Percentiles rank a stretch among this genome's conserved stretches.
These are phyloP conservation scores for Oligia latruncula DNA, from an alignment of 2,888 invertebrate genomes.

Conservation along the genomic window DNA sequence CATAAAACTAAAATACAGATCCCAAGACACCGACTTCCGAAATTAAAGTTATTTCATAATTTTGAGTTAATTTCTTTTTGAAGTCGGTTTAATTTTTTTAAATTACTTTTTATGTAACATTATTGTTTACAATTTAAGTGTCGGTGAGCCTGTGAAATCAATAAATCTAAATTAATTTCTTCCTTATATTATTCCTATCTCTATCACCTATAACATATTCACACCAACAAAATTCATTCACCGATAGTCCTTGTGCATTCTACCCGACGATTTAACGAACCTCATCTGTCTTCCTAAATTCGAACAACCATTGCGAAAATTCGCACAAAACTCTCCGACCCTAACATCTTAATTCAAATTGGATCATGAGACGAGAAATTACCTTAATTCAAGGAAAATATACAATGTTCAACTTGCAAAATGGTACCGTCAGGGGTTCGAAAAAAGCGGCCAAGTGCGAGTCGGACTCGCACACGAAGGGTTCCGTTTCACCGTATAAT, in stretches of 20 bases:
- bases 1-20: no score
- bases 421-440: constrained; percentile 51
- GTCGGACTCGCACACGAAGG: background rate
- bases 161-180: background rate
- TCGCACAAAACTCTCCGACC: constrained; percentile 59
- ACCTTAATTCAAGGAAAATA: constrained; percentile 70
- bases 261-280: constrained; percentile 28
- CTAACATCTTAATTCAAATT: constrained; percentile 67
- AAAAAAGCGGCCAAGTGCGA: constrained; percentile 25
- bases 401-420: constrained; percentile 65
- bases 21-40: no score
- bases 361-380: constrained; percentile 71
- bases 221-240: background rate
- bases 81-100: no score
- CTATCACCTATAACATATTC: background rate
- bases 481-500: background rate
- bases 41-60: no score
- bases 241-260: background rate
- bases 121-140: background rate
- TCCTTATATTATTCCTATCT: background rate
- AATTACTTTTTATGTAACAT: no score
- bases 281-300: constrained; percentile 50
- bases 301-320: constrained; percentile 58
- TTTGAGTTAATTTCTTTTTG: no score
- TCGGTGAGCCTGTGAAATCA: background rate